Percentiles rank a stretch among this genome's conserved stretches.
phyloP scores from a whole-genome alignment of 2,113 vertebrate species.

The Varanus komodoensis region DNA sequence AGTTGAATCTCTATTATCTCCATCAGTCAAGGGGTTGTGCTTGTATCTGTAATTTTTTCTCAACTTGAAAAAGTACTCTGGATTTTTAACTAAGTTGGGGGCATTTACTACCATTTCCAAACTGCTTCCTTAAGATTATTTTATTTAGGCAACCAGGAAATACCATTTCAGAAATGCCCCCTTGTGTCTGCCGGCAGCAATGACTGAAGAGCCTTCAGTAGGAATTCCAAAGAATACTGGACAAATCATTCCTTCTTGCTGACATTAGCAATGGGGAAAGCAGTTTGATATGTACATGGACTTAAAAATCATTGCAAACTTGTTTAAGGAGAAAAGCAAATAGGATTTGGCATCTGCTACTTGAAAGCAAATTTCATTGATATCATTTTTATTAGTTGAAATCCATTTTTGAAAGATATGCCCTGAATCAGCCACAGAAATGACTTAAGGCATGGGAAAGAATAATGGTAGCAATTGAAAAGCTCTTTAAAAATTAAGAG shows the following conservation, averaged over 20 bases:
- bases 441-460: neutral
- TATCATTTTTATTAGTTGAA: neutral
- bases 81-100: neutral
- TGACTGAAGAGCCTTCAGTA: neutral
- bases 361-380: neutral
- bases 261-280: neutral
- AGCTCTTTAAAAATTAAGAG: conserved; percentile 62
- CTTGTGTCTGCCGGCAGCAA: neutral
- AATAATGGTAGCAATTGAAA: conserved; percentile 43
- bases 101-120: neutral
- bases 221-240: neutral
- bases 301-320: neutral
- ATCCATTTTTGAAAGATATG: neutral
- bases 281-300: neutral
- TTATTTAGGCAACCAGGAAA: neutral
- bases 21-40: no score
- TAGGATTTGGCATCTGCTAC: neutral
- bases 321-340: neutral
- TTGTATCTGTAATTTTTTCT: no score
- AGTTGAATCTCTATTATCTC: no score
- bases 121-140: neutral
- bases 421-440: neutral
- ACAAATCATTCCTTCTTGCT: neutral
- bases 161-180: neutral
- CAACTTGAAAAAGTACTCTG: no score